Base-by-base conservation (phyloP, 2,797 vertebrate species). In the Neopelma chrysocephalum region DNA sequence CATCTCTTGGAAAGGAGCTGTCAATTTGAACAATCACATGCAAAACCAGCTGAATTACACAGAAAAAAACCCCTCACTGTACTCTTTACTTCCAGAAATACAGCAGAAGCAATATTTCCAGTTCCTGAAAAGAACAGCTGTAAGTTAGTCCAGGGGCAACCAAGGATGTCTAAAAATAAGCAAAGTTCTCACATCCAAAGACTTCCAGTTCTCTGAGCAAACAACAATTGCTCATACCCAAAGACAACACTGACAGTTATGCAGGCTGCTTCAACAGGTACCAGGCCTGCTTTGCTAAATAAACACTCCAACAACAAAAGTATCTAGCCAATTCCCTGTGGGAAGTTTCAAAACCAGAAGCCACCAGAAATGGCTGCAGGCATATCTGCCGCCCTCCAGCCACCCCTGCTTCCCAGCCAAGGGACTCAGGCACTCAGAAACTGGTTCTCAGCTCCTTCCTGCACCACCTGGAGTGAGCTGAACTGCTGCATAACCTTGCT, bases 241-340 rank as follows among this genome's bases (percentile, higher is more conserved):
- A 45, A 73, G 73, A 79, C 0, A 23, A 69, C 38, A 29, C 26
- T 8, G 2, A 6, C 12, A 53, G 42, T 32, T 82, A 9, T 42
- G 40, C 57, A 50, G 54, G 29, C 31, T 94, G 51, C 71, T 88
- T 65, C 89, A 94, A 94, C 73, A 92, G 77, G 86, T 78, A 72
- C 11, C n/a, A 53, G 57, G 82, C 66, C 85, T 61, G 29, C n/a
- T 81, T 68, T n/a, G 50, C 66, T 66, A 43, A 70, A 90, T 10
- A 84, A 68, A 69, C 82, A 51, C 43, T 60, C 15, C 80, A 58
- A 36, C n/a, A 73, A 50, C 60, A 68, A 22, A 66, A 91, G 13
- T 7, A 76, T 22, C 66, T 6, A 34, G 54, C 12, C 8, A 70
- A 61, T 77, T 84, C 50, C 72, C 36, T 34, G 25, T 8, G 16